A percentile compares a stretch with the other conserved stretches of the same genome.
These are phyloP conservation scores for Lacanobia oleracea DNA, from an alignment of 2,888 invertebrate genomes.

Conservation along the genomic window DNA sequence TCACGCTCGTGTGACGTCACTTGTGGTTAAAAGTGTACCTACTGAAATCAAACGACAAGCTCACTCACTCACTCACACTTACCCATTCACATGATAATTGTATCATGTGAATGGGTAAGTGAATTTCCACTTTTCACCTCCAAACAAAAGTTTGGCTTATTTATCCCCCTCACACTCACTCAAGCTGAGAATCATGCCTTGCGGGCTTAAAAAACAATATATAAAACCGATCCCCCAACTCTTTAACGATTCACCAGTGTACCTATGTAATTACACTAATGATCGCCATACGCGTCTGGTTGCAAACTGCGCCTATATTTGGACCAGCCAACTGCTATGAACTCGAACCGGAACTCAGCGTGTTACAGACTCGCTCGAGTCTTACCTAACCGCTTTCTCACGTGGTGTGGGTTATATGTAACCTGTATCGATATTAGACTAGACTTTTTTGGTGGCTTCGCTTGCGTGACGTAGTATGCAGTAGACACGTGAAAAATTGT, in stretches of 20 bases:
- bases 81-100: too few species aligned
- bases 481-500: too few species aligned
- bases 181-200: neutral
- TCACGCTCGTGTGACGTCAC: too few species aligned
- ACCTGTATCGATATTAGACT: slow-evolving; percentile 10
- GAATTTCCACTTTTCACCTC: too few species aligned
- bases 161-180: too few species aligned
- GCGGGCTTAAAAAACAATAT: neutral
- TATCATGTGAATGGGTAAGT: too few species aligned
- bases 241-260: slow-evolving; percentile 1
- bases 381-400: slow-evolving; percentile 60
- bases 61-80: too few species aligned
- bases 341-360: slow-evolving; percentile 55
- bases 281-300: slow-evolving; percentile 12
- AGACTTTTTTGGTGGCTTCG: neutral
- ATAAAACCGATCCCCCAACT: neutral
- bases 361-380: slow-evolving; percentile 2
- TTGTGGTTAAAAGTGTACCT: too few species aligned
- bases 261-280: slow-evolving; percentile 40
- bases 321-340: slow-evolving; percentile 11
- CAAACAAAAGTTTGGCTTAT: too few species aligned
- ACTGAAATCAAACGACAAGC: too few species aligned
- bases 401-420: slow-evolving; percentile 23
- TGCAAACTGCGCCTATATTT: slow-evolving; percentile 41
- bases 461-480: too few species aligned